Conservation (phyloP, 2,888 invertebrate genomes). For the Philhelius pedissequus region DNA sequence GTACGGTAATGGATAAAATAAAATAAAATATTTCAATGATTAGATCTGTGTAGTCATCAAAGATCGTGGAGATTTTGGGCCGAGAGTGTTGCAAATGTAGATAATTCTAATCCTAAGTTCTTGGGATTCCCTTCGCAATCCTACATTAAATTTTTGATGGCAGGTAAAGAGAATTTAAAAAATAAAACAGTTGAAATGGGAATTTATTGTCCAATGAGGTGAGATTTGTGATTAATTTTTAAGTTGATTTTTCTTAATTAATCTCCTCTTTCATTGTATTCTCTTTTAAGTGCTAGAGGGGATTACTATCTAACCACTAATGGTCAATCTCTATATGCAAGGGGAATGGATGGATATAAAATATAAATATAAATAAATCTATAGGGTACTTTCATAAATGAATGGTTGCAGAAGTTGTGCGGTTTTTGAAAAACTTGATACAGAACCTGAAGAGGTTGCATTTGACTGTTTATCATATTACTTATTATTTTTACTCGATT, state of each 20-base stretch:
- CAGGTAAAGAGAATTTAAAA: slow-evolving; percentile 8
- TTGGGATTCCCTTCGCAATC: slow-evolving; percentile 11
- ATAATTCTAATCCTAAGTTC: slow-evolving; percentile 13
- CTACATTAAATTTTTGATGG: slow-evolving; percentile 4
- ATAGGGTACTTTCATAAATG: background rate
- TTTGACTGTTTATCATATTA: too few relatives aligned
- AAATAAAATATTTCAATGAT: background rate
- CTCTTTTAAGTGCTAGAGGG: slow-evolving; percentile 34
- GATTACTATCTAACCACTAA: slow-evolving; percentile 44
- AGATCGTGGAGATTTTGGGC: slow-evolving; percentile 58
- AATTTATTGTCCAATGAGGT: slow-evolving; percentile 40
- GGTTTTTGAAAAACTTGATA: too few relatives aligned
- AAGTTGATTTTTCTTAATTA: background rate
- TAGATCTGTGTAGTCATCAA: slow-evolving; percentile 57
- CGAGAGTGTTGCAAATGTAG: slow-evolving; percentile 34
- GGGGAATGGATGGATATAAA: slow-evolving; percentile 26
- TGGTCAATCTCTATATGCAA: slow-evolving; percentile 34
- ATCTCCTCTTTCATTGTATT: too few relatives aligned
- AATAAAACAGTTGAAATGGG: slow-evolving; percentile 43
- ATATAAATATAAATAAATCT: too few relatives aligned
- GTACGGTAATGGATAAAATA: too few relatives aligned
- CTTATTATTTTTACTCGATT: too few relatives aligned
- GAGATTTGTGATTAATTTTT: background rate
- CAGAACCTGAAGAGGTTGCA: too few relatives aligned
- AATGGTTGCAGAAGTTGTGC: background rate